Conservation (phyloP, 2,888 invertebrate species). For the Campoplex nolae region DNA sequence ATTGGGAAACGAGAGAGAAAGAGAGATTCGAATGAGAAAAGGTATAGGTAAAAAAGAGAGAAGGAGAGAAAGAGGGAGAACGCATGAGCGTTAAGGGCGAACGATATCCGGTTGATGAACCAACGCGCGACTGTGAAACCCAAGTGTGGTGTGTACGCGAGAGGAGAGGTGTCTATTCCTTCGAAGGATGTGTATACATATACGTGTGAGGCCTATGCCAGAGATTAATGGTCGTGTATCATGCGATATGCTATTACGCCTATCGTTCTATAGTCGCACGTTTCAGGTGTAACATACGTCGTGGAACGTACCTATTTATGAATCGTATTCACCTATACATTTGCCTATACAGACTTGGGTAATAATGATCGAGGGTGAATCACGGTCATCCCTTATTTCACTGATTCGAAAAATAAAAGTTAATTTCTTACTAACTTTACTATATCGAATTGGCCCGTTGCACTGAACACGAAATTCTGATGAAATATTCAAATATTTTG, state of each 20-base stretch:
- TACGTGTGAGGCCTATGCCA: constrained; percentile 75
- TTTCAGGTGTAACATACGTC: constrained; percentile 72
- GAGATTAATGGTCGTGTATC: constrained; percentile 80
- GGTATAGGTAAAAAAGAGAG: background rate
- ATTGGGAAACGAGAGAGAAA: background rate
- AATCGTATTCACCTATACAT: constrained; percentile 41
- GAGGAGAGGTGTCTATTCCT: constrained; percentile 79
- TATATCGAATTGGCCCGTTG: too few relatives aligned
- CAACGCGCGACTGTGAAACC: constrained; percentile 59
- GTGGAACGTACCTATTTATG: constrained; percentile 58
- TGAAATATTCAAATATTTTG: too few relatives aligned
- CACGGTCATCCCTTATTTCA: constrained; percentile 10
- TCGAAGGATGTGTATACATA: constrained; percentile 70
- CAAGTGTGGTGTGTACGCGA: constrained; percentile 74
- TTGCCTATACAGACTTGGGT: background rate
- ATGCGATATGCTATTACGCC: constrained; percentile 80
- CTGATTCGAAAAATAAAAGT: constrained; percentile 5
- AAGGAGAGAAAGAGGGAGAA: constrained; percentile 26
- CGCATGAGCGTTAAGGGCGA: constrained; percentile 61
- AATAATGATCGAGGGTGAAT: constrained; percentile 44
- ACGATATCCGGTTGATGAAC: constrained; percentile 78
- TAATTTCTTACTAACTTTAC: background rate
- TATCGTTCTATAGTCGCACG: constrained; percentile 74
- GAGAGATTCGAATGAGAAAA: constrained; percentile 38
- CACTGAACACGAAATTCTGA: too few relatives aligned